Percentiles rank a stretch among this genome's conserved stretches.
These are phyloP conservation scores for Drosophila meridiana DNA, from an alignment of 2,888 invertebrate species.

Conservation along the genomic window DNA sequence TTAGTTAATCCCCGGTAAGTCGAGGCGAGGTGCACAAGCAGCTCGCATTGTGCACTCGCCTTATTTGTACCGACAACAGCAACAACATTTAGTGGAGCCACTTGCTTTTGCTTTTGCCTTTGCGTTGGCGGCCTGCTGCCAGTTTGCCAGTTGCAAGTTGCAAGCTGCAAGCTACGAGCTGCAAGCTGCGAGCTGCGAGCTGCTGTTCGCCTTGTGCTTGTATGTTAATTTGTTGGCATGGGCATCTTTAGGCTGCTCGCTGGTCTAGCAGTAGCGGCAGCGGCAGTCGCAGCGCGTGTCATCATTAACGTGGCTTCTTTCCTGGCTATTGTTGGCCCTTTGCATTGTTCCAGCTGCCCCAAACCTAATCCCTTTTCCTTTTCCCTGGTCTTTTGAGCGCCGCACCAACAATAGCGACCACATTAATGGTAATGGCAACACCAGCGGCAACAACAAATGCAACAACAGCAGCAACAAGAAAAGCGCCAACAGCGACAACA, in stretches of 20 bases:
- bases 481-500: conserved; percentile 38
- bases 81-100: conserved; percentile 34
- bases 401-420: conserved; percentile 62
- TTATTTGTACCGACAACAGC: conserved; percentile 82
- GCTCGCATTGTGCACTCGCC: conserved; percentile 69
- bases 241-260: conserved; percentile 49
- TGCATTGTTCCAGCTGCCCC: conserved; percentile 50
- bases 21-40: conserved; percentile 48
- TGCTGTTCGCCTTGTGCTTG: conserved; percentile 57
- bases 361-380: conserved; percentile 12
- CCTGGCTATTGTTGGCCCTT: conserved; percentile 60
- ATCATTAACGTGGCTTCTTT: conserved; percentile 74
- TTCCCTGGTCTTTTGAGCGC: conserved; percentile 42
- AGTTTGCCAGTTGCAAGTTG: conserved; percentile 17
- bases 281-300: conserved; percentile 72
- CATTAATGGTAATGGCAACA: conserved; percentile 73
- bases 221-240: conserved; percentile 80
- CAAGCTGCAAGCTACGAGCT: conserved; percentile 14
- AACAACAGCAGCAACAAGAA: conserved; percentile 25
- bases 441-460: conserved; percentile 72
- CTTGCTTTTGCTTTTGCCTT: conserved; percentile 57
- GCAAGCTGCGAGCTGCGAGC: conserved; percentile 26
- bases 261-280: conserved; percentile 51
- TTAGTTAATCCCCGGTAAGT: conserved; percentile 77
- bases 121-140: conserved; percentile 69